Conservation (phyloP, 2,797 vertebrate genomes). For the Spinus pinus region DNA sequence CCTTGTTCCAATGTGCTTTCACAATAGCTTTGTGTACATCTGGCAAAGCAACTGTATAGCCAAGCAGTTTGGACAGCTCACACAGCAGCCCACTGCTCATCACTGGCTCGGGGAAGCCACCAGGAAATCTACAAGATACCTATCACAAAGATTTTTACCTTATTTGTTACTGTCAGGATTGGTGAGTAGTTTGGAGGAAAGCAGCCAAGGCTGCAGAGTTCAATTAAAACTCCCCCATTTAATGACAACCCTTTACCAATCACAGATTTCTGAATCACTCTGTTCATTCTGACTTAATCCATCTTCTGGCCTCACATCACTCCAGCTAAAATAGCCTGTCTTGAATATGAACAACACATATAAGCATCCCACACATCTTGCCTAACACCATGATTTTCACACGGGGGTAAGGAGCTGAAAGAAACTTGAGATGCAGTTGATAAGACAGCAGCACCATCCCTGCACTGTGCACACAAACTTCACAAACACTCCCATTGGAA, state of each 20-base stretch:
- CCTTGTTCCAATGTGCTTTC: not conserved
- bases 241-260: not conserved
- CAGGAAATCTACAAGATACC: not conserved
- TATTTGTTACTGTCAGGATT: not conserved
- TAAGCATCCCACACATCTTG: not conserved
- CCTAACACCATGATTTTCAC: not conserved
- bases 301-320: not conserved
- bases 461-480: not conserved
- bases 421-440: not conserved
- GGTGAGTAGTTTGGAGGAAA: not conserved
- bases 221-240: not conserved
- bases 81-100: not conserved
- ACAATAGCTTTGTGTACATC: not conserved
- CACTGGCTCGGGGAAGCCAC: not conserved
- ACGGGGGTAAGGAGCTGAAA: not conserved
- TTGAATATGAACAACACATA: not conserved
- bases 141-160: not conserved
- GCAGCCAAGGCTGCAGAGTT: not conserved
- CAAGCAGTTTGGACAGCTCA: not conserved
- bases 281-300: not conserved
- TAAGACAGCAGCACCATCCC: not conserved
- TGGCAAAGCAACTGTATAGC: not conserved
- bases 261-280: not conserved
- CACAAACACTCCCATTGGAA: not conserved
- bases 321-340: not conserved